Base-by-base conservation (phyloP, 2,113 vertebrate genomes). In the Hymenochirus boettgeri region DNA sequence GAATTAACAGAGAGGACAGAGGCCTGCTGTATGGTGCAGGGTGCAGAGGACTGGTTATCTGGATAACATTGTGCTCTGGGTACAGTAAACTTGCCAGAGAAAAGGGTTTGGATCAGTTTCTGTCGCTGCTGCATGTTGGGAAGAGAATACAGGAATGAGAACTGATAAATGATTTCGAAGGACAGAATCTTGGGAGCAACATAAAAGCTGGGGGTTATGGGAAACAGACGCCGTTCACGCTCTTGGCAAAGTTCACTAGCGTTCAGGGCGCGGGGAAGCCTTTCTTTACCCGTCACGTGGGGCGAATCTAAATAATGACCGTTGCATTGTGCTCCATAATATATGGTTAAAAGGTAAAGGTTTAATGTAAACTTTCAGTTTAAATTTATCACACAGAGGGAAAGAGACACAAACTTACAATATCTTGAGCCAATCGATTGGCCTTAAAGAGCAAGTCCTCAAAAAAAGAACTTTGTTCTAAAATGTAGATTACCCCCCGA, bases 151-250 rank as follows among this genome's bases (percentile, higher is more conserved):
- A 81, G 82, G 80, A 85, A 87, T 85, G 80, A 75, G 75, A 55
- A 81, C 29, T 69, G 81, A 83, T 84, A 82, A 79, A 85, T 79
- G 83, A 78, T 86, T 85, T 82, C 79, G 73, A 76, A 86, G 78
- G 74, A 78, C 75, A 57, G 76, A 84, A 75, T 75, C 81, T 77
- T 86, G 88, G 83, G 86, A 88, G 88, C 74, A 75, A 84, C 81
- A 81, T 82, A 72, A 86, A 77, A 83, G 81, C 71, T 58, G 80
- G 46, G 80, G 88, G 86, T 88, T 86, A 86, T 89, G 88, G 86
- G 86, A 89, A 89, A 86, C 74, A 87, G 75, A 75, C 79, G 74
- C 70, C 61, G 62, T 77, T 87, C 82, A 84, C 83, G 80, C 84
- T 76, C 81, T 85, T 85, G 88, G 80, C 82, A 77, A 76, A 72